These are phyloP conservation scores for Drosophila navojoa DNA, from an alignment of 1,140 invertebrate species.

Conservation along the genomic window DNA sequence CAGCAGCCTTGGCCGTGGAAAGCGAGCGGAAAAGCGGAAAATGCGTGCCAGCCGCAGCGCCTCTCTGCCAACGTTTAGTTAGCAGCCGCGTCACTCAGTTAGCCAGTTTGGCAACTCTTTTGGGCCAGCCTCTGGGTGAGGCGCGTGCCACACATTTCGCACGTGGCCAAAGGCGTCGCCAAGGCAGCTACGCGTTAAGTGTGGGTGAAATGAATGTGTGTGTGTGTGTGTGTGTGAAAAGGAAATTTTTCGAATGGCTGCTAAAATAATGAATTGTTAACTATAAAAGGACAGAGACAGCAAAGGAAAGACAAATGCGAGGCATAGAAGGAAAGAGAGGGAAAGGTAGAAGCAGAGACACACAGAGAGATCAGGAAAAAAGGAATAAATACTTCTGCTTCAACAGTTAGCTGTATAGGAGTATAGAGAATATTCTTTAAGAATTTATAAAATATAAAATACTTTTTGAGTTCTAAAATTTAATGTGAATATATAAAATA, in stretches of 20 bases:
- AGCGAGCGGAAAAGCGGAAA: constrained; percentile 13
- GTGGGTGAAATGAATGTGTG: constrained; percentile 6
- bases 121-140: background rate
- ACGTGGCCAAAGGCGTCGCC: constrained; percentile 44
- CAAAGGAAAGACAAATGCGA: background rate
- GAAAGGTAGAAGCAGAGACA: too few species aligned
- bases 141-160: constrained; percentile 57
- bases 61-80: constrained; percentile 62
- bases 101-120: constrained; percentile 26
- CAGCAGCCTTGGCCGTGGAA: constrained; percentile 17
- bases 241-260: background rate
- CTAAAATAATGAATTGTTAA: too few species aligned
- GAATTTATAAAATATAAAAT: too few species aligned
- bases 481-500: too few species aligned
- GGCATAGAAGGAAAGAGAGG: background rate
- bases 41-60: constrained; percentile 45
- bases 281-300: background rate
- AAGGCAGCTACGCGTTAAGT: constrained; percentile 53
- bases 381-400: too few species aligned
- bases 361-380: too few species aligned
- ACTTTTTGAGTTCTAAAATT: too few species aligned
- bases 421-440: too few species aligned
- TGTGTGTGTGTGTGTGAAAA: background rate
- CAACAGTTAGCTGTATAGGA: too few species aligned
- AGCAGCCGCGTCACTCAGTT: constrained; percentile 44